Evolutionary conservation across 2,113 vertebrate species (phyloP).

Genomic region (Psittacula cyanocephala): DNA sequence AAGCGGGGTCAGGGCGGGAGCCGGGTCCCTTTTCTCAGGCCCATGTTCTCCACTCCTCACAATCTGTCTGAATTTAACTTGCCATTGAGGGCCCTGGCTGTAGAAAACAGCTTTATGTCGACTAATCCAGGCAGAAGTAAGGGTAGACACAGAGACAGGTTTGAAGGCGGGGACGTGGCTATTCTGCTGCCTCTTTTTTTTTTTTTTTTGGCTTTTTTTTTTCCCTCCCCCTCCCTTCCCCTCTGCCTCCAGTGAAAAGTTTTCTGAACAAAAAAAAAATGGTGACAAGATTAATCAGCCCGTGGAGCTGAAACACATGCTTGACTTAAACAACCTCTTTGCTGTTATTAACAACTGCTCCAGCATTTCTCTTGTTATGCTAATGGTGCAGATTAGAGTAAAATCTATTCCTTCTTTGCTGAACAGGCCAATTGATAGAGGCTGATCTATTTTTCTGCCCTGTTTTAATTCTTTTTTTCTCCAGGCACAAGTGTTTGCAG

Average conservation of each 20-base stretch:
- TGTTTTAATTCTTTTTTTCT: slow-evolving; percentile 34
- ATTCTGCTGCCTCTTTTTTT: slow-evolving; percentile 39
- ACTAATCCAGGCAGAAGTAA: slow-evolving; percentile 83
- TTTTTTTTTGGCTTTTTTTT: neutral
- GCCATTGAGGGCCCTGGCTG: slow-evolving; percentile 74
- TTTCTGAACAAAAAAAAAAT: slow-evolving; percentile 47
- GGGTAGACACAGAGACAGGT: slow-evolving; percentile 69
- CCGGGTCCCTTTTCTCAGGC: slow-evolving; percentile 78
- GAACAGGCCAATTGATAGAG: slow-evolving; percentile 71
- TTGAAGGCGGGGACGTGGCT: slow-evolving; percentile 62
- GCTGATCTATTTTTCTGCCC: slow-evolving; percentile 63
- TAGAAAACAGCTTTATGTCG: slow-evolving; percentile 81
- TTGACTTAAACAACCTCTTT: slow-evolving; percentile 80
- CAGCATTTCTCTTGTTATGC: slow-evolving; percentile 80
- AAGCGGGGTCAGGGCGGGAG: slow-evolving; percentile 81
- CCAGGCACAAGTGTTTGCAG: slow-evolving; percentile 35
- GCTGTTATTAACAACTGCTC: slow-evolving; percentile 76
- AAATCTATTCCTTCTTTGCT: slow-evolving; percentile 74
- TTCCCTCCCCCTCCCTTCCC: neutral
- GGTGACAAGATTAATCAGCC: slow-evolving; percentile 78
- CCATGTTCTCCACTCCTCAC: slow-evolving; percentile 80
- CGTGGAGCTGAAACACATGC: slow-evolving; percentile 75
- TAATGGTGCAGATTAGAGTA: slow-evolving; percentile 79
- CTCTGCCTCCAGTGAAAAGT: slow-evolving; percentile 46
- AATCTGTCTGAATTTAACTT: slow-evolving; percentile 83